Conservation (phyloP, 2,888 invertebrate genomes). For the Caradrina clavipalpis region DNA sequence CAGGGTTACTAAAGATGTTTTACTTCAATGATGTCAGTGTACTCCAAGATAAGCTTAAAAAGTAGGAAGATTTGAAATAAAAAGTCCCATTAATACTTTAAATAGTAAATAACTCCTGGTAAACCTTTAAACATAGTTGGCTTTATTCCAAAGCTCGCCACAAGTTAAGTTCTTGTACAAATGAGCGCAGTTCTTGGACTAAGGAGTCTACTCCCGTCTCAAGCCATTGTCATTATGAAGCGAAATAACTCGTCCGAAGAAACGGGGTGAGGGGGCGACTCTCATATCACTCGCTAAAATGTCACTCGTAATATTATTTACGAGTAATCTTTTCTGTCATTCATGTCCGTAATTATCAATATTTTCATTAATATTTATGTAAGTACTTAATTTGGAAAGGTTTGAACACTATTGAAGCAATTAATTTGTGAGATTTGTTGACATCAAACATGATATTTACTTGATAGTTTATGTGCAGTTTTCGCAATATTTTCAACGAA, state of each 20-base stretch:
- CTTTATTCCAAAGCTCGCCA: conserved; percentile 16
- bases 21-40: too few species aligned
- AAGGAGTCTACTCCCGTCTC: conserved; percentile 15
- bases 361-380: not conserved
- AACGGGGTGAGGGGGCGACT: conserved; percentile 10
- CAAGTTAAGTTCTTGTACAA: conserved; percentile 30
- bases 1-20: too few species aligned
- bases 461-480: not conserved
- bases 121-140: not conserved
- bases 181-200: conserved; percentile 37
- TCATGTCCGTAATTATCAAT: not conserved
- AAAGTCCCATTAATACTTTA: not conserved
- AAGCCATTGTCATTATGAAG: conserved; percentile 31
- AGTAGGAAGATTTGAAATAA: too few species aligned
- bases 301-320: not conserved
- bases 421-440: conserved; percentile 6
- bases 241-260: conserved; percentile 14
- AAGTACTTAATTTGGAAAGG: not conserved
- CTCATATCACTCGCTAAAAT: conserved; percentile 25
- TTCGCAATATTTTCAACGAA: not conserved
- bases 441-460: conserved; percentile 1
- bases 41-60: too few species aligned
- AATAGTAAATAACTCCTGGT: not conserved
- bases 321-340: not conserved
- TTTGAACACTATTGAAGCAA: not conserved